These are phyloP conservation scores for Philotrypesis tridentata DNA, from an alignment of 1,140 invertebrate species.

Conservation along the genomic window DNA sequence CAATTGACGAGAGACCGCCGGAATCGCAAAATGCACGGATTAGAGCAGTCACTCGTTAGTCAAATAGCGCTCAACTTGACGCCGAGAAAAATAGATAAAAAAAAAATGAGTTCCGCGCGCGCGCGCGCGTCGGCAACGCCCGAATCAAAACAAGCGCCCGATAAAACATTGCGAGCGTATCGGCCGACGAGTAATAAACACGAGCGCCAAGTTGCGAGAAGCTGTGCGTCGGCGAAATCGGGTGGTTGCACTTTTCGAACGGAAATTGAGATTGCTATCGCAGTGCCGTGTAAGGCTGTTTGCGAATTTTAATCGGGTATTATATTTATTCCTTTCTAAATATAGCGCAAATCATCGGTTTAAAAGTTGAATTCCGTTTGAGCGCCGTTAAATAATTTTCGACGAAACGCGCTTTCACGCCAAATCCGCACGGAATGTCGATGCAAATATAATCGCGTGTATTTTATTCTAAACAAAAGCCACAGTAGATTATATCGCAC, in stretches of 20 bases:
- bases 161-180: conserved; percentile 28
- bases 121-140: not conserved
- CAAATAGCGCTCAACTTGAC: not conserved
- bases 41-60: not conserved
- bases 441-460: not conserved
- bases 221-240: conserved; percentile 7
- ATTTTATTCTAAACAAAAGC: not conserved
- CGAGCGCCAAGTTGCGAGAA: not conserved
- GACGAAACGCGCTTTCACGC: too few relatives aligned
- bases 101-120: not conserved
- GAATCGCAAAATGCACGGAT: not conserved
- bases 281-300: not conserved
- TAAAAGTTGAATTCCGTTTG: too few relatives aligned
- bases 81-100: not conserved
- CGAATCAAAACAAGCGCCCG: conserved; percentile 9
- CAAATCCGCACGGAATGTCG: too few relatives aligned
- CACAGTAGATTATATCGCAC: not conserved
- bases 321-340: not conserved
- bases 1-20: not conserved
- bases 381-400: too few relatives aligned
- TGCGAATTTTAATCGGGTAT: not conserved
- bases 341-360: too few relatives aligned
- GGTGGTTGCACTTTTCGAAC: not conserved
- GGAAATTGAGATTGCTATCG: not conserved
- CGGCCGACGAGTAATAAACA: conserved; percentile 28